Percentiles rank a stretch among this genome's conserved stretches.
Conservation (phyloP, 2,113 vertebrate genomes). For the Amphilophus citrinellus region DNA sequence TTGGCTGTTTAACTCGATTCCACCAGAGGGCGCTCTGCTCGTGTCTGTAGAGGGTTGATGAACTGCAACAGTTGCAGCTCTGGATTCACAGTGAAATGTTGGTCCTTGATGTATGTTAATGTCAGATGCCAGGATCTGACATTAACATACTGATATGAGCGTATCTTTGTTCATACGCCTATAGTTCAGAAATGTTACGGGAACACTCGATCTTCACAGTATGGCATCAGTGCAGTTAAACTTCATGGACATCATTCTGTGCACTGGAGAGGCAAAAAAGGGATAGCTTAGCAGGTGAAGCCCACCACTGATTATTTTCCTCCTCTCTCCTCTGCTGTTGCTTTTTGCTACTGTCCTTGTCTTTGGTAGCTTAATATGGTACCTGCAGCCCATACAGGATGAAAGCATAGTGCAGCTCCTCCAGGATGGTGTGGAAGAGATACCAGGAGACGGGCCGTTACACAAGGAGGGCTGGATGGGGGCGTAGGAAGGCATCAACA, state of each 20-base stretch:
- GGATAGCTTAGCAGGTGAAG: no score
- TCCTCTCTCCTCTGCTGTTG: rapidly evolving
- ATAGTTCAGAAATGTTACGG: rapidly evolving
- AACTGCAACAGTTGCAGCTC: not conserved
- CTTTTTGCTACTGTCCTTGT: not conserved
- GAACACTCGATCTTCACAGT: no score
- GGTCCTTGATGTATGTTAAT: no score
- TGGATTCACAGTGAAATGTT: no score
- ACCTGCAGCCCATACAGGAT: not conserved
- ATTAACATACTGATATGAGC: not conserved
- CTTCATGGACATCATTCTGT: not conserved
- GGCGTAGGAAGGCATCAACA: no score
- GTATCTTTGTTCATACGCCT: rapidly evolving
- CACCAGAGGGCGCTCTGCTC: rapidly evolving
- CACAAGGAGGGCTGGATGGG: no score
- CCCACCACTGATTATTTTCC: rapidly evolving
- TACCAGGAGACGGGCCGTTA: not conserved
- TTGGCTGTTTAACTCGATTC: rapidly evolving
- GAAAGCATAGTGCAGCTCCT: not conserved
- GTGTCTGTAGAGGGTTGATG: rapidly evolving
- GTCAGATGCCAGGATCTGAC: not conserved
- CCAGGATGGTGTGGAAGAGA: not conserved
- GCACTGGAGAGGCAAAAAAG: no score
- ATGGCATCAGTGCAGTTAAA: no score
- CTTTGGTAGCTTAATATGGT: no score